Conservation (phyloP, 2,888 invertebrate genomes). For the Psococerastis gibbosa region DNA sequence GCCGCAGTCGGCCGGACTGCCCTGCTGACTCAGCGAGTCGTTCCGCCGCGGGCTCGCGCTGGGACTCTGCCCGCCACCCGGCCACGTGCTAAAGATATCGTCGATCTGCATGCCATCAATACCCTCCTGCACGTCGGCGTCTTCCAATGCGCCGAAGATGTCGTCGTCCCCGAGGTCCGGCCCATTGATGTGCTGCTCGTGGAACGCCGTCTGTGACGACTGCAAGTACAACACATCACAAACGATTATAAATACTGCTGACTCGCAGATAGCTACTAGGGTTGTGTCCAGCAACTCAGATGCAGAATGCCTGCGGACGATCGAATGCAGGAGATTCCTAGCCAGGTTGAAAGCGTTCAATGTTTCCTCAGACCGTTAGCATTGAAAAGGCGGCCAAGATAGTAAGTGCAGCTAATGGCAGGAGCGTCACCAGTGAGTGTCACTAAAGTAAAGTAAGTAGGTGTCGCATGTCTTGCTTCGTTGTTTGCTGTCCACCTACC, state of each 20-base stretch:
- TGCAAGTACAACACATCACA: conserved; percentile 20
- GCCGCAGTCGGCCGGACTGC: conserved; percentile 13
- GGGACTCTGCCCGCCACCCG: conserved; percentile 33
- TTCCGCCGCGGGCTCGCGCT: conserved; percentile 34
- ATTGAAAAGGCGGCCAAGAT: no score
- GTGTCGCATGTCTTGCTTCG: background rate
- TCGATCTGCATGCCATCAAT: conserved; percentile 53
- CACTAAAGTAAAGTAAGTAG: conserved; percentile 1
- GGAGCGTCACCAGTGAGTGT: background rate
- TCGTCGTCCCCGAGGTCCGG: conserved; percentile 47
- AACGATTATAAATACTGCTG: background rate
- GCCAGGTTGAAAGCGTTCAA: no score
- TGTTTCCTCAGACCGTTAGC: no score
- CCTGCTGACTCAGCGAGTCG: conserved; percentile 20
- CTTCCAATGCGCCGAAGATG: conserved; percentile 39
- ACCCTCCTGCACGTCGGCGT: conserved; percentile 42
- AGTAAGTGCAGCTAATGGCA: background rate
- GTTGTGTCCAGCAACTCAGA: no score
- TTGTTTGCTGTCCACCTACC: no score
- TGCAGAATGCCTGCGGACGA: no score
- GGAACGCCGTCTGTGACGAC: conserved; percentile 53
- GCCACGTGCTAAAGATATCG: conserved; percentile 58
- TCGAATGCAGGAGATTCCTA: no score
- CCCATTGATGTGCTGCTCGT: conserved; percentile 44
- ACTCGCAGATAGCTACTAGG: no score